Base-by-base conservation (phyloP, 2,113 vertebrate genomes). In the Erythrolamprus reginae region DNA sequence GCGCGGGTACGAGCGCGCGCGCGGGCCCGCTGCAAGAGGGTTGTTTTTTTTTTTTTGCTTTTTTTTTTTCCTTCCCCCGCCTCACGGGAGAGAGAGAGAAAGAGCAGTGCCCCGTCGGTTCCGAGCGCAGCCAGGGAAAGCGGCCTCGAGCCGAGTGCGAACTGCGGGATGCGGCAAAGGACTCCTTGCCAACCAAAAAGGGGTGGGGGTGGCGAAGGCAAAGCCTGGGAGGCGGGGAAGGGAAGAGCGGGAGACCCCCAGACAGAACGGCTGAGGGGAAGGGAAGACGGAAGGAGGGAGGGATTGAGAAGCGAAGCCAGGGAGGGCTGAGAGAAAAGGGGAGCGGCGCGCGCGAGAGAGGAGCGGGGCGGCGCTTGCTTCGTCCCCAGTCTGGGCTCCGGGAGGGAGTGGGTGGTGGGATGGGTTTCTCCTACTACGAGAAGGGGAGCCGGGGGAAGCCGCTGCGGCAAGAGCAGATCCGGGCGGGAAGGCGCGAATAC, bases 101-200 rank as follows among this genome's bases (percentile, higher is more conserved):
- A 93, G 94, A 85, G 94, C 89, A 17, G 94, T 93, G 15, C 50
- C 93, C 51, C 92, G 92, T 92, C 82, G 91, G 91, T 21, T 84
- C 84, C 84, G n/a, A 26, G 89, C 90, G 90, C 92, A 65, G 26
- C 50, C 91, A 88, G 89, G 92, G 85, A 95, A 95, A 94, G 92
- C 91, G 96, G 96, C n/a, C n/a, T 96, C 95, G 94, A 92, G 92
- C 89, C 88, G 24, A 92, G 94, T 26, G 96, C 89, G 93, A 93
- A 93, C 95, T 93, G 94, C 94, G 88, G 88, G 51, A 90, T 52
- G 92, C 92, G 89, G 93, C 93, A 87, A 90, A 82, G 33, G 70
- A 93, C 91, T 91, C 58, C 94, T 89, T 88, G 93, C 94, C 94
- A 89, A 91, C 95, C 94, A 86, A 58, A 45, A 58, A 93, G 92